phyloP scores from a whole-genome alignment of 2,888 invertebrate genomes.

The Spodoptera littoralis region DNA sequence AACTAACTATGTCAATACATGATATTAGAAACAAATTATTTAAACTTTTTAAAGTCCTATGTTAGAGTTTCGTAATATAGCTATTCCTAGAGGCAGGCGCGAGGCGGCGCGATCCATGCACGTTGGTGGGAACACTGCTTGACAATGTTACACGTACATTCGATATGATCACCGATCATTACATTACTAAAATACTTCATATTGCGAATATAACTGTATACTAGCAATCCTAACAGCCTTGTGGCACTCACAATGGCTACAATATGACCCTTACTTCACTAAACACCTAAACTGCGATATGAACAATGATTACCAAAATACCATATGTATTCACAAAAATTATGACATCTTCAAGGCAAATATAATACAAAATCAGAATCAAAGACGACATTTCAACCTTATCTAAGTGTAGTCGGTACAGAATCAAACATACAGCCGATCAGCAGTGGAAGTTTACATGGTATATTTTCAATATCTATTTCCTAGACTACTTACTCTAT shows the following conservation, averaged over 20 bases:
- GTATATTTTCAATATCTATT: conserved; percentile 37
- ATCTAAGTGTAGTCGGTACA: conserved; percentile 34
- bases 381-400: conserved; percentile 38
- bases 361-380: conserved; percentile 49
- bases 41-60: conserved; percentile 2
- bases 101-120: conserved; percentile 15
- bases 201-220: conserved; percentile 24
- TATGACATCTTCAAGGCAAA: conserved; percentile 50
- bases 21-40: conserved; percentile 3
- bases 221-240: conserved; percentile 49
- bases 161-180: conserved; percentile 17
- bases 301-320: conserved; percentile 49
- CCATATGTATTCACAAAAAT: conserved; percentile 40
- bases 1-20: conserved; percentile 33
- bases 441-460: conserved; percentile 36
- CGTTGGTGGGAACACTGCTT: conserved; percentile 5
- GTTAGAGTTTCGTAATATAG: conserved; percentile 33
- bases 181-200: conserved; percentile 20
- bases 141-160: conserved; percentile 16
- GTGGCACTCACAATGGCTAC: conserved; percentile 32
- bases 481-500: conserved; percentile 53
- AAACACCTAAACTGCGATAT: conserved; percentile 46
- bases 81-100: conserved; percentile 23
- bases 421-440: conserved; percentile 25
- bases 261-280: conserved; percentile 33